Conservation (phyloP, 2,113 vertebrate genomes). For the Psephotus haematonotus region DNA sequence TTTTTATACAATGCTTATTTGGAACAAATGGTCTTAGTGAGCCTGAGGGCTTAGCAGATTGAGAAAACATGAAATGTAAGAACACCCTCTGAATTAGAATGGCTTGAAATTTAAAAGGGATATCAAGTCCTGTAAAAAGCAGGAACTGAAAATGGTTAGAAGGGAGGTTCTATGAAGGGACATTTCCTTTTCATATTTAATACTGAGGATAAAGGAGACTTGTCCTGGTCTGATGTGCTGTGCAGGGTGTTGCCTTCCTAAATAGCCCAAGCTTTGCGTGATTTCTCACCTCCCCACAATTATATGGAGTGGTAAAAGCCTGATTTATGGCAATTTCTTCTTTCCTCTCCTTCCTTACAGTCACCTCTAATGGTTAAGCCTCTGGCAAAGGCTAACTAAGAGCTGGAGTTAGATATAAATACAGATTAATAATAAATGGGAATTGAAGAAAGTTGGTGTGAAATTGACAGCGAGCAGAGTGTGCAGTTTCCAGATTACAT, state of each 20-base stretch:
- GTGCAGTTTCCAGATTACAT: constrained; percentile 8
- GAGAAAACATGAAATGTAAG: background rate
- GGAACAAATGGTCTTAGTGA: background rate
- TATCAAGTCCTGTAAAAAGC: background rate
- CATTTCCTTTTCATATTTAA: background rate
- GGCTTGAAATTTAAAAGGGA: background rate
- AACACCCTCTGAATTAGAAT: background rate
- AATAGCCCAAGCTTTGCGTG: background rate
- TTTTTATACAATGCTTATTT: background rate
- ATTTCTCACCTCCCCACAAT: background rate
- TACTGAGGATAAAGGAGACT: background rate
- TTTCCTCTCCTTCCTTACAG: constrained; percentile 16
- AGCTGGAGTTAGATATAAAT: constrained; percentile 68
- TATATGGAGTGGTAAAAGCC: background rate
- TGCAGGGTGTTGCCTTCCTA: background rate
- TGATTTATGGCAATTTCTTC: background rate
- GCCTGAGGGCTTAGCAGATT: background rate
- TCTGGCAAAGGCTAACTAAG: constrained; percentile 45
- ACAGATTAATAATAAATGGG: constrained; percentile 72
- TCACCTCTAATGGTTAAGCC: constrained; percentile 37
- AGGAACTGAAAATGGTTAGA: background rate
- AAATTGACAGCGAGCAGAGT: constrained; percentile 20
- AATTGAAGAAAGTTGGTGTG: constrained; percentile 10
- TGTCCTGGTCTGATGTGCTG: background rate
- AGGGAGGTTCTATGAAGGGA: background rate